A percentile compares a stretch with the other conserved stretches of the same genome.
Conservation (phyloP, 2,113 vertebrate genomes). For the Chaenocephalus aceratus region DNA sequence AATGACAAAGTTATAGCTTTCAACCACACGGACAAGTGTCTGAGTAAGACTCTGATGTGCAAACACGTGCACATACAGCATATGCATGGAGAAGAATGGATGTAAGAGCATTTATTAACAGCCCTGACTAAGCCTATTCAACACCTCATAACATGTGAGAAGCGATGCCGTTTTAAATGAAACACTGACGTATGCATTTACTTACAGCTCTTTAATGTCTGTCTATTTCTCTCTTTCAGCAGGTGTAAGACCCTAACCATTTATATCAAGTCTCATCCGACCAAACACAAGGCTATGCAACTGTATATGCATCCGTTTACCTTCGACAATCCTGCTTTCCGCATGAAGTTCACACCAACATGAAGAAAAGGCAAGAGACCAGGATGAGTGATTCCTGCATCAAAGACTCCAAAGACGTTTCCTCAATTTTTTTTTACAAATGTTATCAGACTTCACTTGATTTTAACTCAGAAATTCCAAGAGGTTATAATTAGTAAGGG, state of each 20-base stretch:
- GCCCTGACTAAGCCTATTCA: not conserved
- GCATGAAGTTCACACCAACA: constrained; percentile 6
- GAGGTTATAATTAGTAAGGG: not conserved
- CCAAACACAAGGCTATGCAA: constrained; percentile 40
- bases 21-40: constrained; percentile 50
- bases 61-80: not conserved
- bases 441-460: not conserved
- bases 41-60: constrained; percentile 12
- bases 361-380: constrained; percentile 11
- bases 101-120: constrained; percentile 28
- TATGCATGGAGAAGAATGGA: not conserved
- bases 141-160: constrained; percentile 37
- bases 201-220: constrained; percentile 24
- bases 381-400: not conserved
- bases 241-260: constrained; percentile 44
- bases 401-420: not conserved
- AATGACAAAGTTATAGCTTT: constrained; percentile 72
- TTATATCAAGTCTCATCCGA: constrained; percentile 28
- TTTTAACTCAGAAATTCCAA: not conserved
- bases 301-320: constrained; percentile 29
- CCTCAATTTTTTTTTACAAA: not conserved
- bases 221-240: constrained; percentile 42
- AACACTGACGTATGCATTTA: not conserved
- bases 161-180: constrained; percentile 7
- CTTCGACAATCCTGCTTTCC: constrained; percentile 2